These are phyloP conservation scores for Imbricaverruca yamaguchii DNA, from an alignment of 2,888 invertebrate genomes.

Conservation along the genomic window DNA sequence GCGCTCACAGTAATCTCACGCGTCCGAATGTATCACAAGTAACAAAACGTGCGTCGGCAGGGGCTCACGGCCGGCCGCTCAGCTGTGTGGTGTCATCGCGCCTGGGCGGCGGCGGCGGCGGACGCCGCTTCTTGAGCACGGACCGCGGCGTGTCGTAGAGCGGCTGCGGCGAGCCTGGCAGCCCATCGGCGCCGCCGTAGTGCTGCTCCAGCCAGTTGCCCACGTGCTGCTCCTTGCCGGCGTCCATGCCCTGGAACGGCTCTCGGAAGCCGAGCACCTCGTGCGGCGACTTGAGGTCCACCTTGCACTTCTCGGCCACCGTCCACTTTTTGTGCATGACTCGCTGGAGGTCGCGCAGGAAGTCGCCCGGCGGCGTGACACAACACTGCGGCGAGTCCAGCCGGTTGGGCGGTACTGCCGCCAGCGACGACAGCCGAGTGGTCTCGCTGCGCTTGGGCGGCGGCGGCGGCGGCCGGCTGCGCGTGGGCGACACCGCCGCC, in stretches of 20 bases:
- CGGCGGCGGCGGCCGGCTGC: slow-evolving; percentile 51
- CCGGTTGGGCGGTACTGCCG: slow-evolving; percentile 54
- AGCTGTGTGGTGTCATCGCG: slow-evolving; percentile 25
- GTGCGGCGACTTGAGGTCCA: slow-evolving; percentile 81
- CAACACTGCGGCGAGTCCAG: slow-evolving; percentile 40
- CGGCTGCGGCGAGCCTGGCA: slow-evolving; percentile 50
- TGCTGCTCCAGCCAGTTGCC: slow-evolving; percentile 86
- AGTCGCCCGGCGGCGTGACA: slow-evolving; percentile 51
- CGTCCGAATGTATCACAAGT: slow-evolving; percentile 14
- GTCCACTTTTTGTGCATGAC: slow-evolving; percentile 92
- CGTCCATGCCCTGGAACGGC: slow-evolving; percentile 32
- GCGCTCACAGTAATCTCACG: background rate
- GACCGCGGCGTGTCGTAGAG: slow-evolving; percentile 26
- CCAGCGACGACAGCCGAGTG: slow-evolving; percentile 53
- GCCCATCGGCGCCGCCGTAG: slow-evolving; percentile 69
- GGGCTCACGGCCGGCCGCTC: background rate
- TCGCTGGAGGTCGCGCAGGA: slow-evolving; percentile 77
- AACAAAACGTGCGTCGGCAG: background rate
- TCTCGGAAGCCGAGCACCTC: slow-evolving; percentile 78
- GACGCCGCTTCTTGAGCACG: slow-evolving; percentile 25
- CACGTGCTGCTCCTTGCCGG: slow-evolving; percentile 70
- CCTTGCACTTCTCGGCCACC: slow-evolving; percentile 83
- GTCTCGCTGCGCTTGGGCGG: slow-evolving; percentile 58
- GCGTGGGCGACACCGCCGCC: slow-evolving; percentile 58
- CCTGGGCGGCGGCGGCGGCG: slow-evolving; percentile 28